A percentile compares a stretch with the other conserved stretches of the same genome.
These are phyloP conservation scores for Cheilinus undulatus DNA, from an alignment of 2,113 vertebrate genomes.

Conservation along the genomic window DNA sequence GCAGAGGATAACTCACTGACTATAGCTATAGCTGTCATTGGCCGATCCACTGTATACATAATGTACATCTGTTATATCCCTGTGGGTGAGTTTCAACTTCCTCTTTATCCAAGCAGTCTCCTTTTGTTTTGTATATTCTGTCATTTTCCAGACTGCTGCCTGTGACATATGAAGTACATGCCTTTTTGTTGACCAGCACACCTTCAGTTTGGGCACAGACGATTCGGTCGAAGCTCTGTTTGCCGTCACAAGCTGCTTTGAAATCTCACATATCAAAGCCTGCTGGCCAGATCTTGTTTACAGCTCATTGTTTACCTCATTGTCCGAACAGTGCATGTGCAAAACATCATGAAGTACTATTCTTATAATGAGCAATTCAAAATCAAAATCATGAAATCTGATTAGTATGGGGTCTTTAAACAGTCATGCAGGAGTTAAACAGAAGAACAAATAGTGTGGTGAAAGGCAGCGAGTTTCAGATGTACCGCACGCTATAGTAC, in stretches of 20 bases:
- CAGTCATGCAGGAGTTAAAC: constrained; percentile 12
- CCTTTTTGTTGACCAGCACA: constrained; percentile 40
- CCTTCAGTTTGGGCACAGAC: constrained; percentile 55
- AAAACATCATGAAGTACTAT: constrained; percentile 37
- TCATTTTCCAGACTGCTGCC: constrained; percentile 54
- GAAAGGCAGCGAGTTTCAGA: constrained; percentile 14
- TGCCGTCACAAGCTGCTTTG: constrained; percentile 14
- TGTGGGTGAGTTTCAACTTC: constrained; percentile 40
- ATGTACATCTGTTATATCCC: constrained; percentile 35
- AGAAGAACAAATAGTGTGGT: constrained; percentile 31
- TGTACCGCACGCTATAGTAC: constrained; percentile 15
- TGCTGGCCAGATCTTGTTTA: constrained; percentile 53
- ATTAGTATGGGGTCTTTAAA: constrained; percentile 23
- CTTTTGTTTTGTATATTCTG: constrained; percentile 60
- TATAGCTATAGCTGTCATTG: neutral
- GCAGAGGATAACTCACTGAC: constrained; percentile 22
- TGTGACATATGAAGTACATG: constrained; percentile 43
- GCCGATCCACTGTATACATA: constrained; percentile 19
- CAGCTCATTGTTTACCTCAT: constrained; percentile 52
- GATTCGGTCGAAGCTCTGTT: constrained; percentile 23
- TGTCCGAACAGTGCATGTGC: constrained; percentile 35
- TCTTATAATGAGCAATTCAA: constrained; percentile 44
- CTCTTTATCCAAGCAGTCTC: constrained; percentile 59
- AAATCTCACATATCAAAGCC: constrained; percentile 45
- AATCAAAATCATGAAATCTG: constrained; percentile 40